Evolutionary conservation across 2,113 vertebrate species (phyloP).

Genomic region (Antechinus stuartii): DNA sequence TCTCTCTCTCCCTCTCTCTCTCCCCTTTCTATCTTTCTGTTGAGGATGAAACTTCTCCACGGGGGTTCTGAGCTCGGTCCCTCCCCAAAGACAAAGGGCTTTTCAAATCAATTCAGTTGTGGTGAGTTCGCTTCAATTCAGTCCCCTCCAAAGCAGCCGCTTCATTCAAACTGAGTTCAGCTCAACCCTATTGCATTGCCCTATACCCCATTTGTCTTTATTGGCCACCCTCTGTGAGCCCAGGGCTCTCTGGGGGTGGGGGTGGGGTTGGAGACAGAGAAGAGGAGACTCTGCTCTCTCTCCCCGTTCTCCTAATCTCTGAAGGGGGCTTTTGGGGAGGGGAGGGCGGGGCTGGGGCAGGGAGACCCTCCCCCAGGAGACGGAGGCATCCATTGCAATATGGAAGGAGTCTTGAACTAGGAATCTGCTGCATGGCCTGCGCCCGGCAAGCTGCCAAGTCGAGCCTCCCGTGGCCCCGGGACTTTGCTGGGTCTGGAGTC

Average conservation of each 20-base stretch:
- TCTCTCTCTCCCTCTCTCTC: no score
- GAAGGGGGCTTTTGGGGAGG: no score
- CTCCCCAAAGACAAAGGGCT: background rate
- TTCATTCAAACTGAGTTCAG: background rate
- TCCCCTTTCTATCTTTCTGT: no score
- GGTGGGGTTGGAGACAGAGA: background rate
- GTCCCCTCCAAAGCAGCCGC: background rate
- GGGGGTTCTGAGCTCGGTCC: background rate
- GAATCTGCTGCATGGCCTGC: background rate
- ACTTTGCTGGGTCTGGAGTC: background rate
- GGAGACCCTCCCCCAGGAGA: background rate
- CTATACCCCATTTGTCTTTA: background rate
- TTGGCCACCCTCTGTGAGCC: background rate
- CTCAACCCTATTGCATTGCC: background rate
- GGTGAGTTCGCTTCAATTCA: background rate
- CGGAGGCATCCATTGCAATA: background rate
- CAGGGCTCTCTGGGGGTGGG: background rate
- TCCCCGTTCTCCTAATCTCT: background rate
- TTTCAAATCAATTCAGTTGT: conserved; percentile 3
- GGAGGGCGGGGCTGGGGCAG: background rate
- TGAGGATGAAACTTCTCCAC: background rate
- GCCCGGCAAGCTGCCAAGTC: background rate
- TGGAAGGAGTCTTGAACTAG: background rate
- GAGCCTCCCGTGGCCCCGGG: background rate
- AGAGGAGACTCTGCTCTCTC: background rate